A percentile compares a stretch with the other conserved stretches of the same genome.
phyloP scores from a whole-genome alignment of 2,113 vertebrate genomes.

The Brevimyrus niger region DNA sequence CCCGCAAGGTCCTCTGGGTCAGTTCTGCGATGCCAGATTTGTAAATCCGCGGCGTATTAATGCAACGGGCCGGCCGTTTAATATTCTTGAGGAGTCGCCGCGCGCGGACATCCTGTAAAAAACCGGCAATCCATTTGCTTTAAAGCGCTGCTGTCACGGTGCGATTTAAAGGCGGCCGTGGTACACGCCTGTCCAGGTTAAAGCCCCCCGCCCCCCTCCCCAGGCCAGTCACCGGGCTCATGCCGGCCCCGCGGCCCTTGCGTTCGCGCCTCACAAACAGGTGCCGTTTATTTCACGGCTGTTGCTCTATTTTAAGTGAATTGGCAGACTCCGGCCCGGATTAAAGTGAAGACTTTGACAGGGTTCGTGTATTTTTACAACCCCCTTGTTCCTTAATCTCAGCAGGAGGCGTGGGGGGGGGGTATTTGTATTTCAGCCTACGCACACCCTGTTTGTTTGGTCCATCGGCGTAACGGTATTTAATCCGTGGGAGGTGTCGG shows the following conservation, averaged over 20 bases:
- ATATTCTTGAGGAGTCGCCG: conserved; percentile 23
- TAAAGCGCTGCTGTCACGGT: conserved; percentile 29
- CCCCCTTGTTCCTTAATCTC: conserved; percentile 19
- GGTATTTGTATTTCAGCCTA: conserved; percentile 16
- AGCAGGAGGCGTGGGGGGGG: neutral
- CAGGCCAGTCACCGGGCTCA: neutral
- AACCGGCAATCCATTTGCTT: conserved; percentile 24
- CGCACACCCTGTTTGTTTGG: conserved; percentile 10
- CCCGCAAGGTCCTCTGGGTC: conserved; percentile 17
- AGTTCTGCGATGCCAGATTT: conserved; percentile 24
- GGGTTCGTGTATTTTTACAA: conserved; percentile 17
- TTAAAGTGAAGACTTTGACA: conserved; percentile 34
- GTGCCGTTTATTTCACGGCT: conserved; percentile 38
- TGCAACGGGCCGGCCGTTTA: conserved; percentile 18
- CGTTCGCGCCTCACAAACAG: conserved; percentile 22
- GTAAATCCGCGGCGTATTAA: conserved; percentile 31
- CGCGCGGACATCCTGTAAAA: conserved; percentile 14
- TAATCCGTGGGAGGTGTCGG: neutral
- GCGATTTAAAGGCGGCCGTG: conserved; percentile 16
- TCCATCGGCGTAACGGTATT: neutral
- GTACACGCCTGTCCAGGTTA: conserved; percentile 2
- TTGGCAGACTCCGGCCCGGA: conserved; percentile 30
- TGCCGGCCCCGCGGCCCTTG: neutral
- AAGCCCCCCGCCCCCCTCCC: neutral
- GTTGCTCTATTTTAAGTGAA: conserved; percentile 40